Evolutionary conservation across 2,888 invertebrate genomes (phyloP).

Genomic region (Amiota minor): DNA sequence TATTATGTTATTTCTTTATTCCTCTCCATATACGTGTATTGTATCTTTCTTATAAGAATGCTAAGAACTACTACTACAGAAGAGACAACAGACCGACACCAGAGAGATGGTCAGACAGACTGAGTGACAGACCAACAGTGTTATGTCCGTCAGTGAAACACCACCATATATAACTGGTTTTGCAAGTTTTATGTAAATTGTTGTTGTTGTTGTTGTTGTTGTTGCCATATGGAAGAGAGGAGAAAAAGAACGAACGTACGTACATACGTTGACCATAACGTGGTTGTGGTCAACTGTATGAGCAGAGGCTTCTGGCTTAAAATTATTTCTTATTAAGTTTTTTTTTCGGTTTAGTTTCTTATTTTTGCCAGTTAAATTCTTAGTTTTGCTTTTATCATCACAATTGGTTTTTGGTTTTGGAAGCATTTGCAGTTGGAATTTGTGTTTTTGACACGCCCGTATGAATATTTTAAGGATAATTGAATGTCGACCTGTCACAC

Average conservation of each 20-base stretch:
- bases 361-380: no score
- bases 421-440: no score
- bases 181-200: slow-evolving; percentile 70
- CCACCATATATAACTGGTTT: slow-evolving; percentile 60
- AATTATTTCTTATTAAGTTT: background rate
- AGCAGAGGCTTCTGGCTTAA: background rate
- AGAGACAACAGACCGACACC: no score
- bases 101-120: background rate
- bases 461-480: no score
- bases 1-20: no score
- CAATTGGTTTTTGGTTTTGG: no score
- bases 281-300: background rate
- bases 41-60: no score
- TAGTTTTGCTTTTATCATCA: no score
- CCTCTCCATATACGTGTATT: no score
- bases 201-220: slow-evolving; percentile 5
- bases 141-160: slow-evolving; percentile 11
- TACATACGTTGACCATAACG: background rate
- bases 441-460: no score
- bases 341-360: background rate
- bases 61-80: no score
- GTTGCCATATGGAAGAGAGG: slow-evolving; percentile 49
- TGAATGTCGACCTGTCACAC: no score
- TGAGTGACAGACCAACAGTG: slow-evolving; percentile 33
- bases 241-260: slow-evolving; percentile 1